Evolutionary conservation across 2,113 vertebrate genomes (phyloP).

Genomic region (Paratilapia polleni): DNA sequence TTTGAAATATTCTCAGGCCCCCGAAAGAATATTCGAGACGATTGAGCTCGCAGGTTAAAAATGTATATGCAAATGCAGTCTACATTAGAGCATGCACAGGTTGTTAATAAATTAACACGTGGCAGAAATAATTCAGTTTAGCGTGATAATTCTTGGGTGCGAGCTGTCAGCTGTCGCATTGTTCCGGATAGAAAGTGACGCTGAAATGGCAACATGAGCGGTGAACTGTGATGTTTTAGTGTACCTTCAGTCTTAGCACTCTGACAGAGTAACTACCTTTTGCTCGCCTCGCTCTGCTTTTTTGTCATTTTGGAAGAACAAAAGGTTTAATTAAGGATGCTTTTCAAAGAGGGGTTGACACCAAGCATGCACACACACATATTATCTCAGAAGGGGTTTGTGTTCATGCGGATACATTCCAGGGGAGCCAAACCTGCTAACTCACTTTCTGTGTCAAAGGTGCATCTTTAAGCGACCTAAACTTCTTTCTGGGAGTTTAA

Average conservation of each 20-base stretch:
- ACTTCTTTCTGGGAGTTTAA: slow-evolving; percentile 24
- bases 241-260: slow-evolving; percentile 72
- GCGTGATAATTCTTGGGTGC: slow-evolving; percentile 89
- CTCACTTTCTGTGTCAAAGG: slow-evolving; percentile 20
- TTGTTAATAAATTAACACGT: slow-evolving; percentile 91
- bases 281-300: slow-evolving; percentile 57
- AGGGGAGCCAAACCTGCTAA: slow-evolving; percentile 24
- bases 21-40: slow-evolving; percentile 78
- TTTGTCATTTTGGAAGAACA: slow-evolving; percentile 70
- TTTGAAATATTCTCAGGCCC: slow-evolving; percentile 64
- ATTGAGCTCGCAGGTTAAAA: slow-evolving; percentile 82
- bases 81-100: slow-evolving; percentile 87
- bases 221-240: slow-evolving; percentile 84
- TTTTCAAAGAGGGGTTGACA: slow-evolving; percentile 61
- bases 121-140: slow-evolving; percentile 95
- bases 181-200: slow-evolving; percentile 83
- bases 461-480: slow-evolving; percentile 6
- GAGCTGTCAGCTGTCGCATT: slow-evolving; percentile 91
- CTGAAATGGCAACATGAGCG: slow-evolving; percentile 83
- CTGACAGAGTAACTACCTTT: slow-evolving; percentile 79
- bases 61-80: slow-evolving; percentile 85
- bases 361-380: slow-evolving; percentile 33
- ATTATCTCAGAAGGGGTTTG: slow-evolving; percentile 40
- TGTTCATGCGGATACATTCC: slow-evolving; percentile 29
- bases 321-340: slow-evolving; percentile 79